A percentile compares a stretch with the other conserved stretches of the same genome.
Conservation (phyloP, 2,888 invertebrate genomes). For the Platycheirus albimanus region DNA sequence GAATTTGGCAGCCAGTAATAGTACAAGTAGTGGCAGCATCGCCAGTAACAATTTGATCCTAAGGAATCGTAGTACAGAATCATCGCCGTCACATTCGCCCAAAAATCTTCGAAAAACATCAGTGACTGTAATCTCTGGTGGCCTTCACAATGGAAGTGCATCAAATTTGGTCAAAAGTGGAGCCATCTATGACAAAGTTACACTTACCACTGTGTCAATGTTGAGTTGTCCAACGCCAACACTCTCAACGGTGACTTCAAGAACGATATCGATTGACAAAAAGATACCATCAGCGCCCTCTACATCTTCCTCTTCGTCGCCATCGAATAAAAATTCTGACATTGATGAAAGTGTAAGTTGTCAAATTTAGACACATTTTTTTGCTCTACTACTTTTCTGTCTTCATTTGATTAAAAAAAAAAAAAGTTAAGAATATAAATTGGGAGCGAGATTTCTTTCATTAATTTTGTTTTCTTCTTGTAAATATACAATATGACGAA, state of each 20-base stretch:
- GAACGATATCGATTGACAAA: constrained; percentile 66
- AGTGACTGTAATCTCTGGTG: constrained; percentile 78
- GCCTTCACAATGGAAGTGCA: constrained; percentile 78
- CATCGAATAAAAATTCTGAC: constrained; percentile 71
- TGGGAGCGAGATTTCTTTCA: constrained; percentile 33
- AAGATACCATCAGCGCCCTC: constrained; percentile 47
- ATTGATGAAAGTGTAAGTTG: constrained; percentile 77
- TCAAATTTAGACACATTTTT: constrained; percentile 34
- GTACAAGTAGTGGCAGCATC: constrained; percentile 66
- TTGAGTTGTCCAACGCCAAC: constrained; percentile 76
- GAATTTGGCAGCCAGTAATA: constrained; percentile 61
- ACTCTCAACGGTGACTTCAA: constrained; percentile 60
- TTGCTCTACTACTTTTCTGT: constrained; percentile 34
- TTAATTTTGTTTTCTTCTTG: constrained; percentile 34
- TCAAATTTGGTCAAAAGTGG: constrained; percentile 58
- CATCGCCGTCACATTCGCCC: constrained; percentile 68
- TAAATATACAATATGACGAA: constrained; percentile 42
- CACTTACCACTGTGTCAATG: constrained; percentile 67
- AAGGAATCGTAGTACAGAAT: constrained; percentile 66
- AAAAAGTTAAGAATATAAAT: constrained; percentile 6
- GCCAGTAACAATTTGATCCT: constrained; percentile 62
- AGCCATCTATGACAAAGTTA: constrained; percentile 61
- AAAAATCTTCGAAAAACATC: constrained; percentile 75
- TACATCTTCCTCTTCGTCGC: constrained; percentile 33
- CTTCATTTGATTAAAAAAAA: constrained; percentile 27